Evolutionary conservation across 2,113 vertebrate genomes (phyloP).

Genomic region (Neolamprologus cancellatus): DNA sequence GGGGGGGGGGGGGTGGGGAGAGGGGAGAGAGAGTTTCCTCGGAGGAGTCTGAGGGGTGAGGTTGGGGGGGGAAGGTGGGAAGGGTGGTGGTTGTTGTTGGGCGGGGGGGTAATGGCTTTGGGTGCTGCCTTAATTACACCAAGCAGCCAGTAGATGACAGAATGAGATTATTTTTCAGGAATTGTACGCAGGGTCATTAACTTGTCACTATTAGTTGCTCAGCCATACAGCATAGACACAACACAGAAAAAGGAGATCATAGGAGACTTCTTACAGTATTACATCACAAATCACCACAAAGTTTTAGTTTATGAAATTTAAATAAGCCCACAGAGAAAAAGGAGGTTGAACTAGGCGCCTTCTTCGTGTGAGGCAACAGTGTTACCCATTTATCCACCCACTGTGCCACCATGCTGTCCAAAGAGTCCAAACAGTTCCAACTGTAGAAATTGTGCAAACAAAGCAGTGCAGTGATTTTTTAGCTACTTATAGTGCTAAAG

Average conservation of each 20-base stretch:
- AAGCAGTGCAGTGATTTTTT: neutral
- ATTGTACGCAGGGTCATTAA: neutral
- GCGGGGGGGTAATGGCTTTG: constrained; percentile 29
- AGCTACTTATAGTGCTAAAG: neutral
- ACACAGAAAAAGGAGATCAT: neutral
- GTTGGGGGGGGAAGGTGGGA: neutral
- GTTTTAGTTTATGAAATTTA: neutral
- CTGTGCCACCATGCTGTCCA: neutral
- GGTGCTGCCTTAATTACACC: constrained; percentile 32
- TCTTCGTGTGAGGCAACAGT: neutral
- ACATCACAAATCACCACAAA: neutral
- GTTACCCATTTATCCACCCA: neutral
- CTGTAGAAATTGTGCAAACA: neutral
- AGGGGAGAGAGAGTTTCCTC: constrained; percentile 50
- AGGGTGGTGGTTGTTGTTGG: neutral
- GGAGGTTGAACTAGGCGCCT: neutral
- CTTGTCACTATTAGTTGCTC: constrained; percentile 42
- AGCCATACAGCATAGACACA: neutral
- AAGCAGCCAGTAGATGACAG: constrained; percentile 8
- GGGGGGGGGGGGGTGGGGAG: neutral
- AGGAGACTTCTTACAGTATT: neutral
- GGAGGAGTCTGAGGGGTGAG: neutral
- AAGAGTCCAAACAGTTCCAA: neutral
- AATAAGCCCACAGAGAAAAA: neutral
- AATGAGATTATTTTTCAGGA: constrained; percentile 19